These are phyloP conservation scores for Neolamprologus sp. DNA, from an alignment of 2,113 vertebrate species.

Conservation along the genomic window DNA sequence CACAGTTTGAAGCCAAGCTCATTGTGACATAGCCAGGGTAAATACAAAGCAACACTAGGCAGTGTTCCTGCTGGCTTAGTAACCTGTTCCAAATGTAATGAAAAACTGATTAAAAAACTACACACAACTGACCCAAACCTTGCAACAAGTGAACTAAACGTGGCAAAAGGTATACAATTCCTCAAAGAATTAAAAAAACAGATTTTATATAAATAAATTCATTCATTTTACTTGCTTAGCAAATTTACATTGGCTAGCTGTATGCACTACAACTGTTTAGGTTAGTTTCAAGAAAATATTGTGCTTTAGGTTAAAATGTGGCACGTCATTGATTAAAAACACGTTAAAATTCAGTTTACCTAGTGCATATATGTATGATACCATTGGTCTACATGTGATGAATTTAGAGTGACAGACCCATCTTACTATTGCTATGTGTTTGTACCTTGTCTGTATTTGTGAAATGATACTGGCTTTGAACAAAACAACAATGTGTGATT, in stretches of 20 bases:
- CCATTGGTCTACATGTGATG: background rate
- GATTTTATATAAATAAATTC: background rate
- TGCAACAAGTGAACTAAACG: constrained; percentile 12
- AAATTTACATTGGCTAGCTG: background rate
- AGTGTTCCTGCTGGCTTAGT: constrained; percentile 22
- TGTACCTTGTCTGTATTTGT: background rate
- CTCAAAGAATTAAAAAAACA: constrained; percentile 19
- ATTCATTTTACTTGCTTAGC: background rate
- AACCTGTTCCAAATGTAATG: constrained; percentile 32
- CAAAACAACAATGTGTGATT: background rate
- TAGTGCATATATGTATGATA: background rate
- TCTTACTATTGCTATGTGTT: background rate
- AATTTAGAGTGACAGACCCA: background rate
- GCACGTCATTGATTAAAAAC: background rate
- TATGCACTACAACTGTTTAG: background rate
- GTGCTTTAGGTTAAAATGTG: background rate
- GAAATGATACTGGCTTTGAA: background rate
- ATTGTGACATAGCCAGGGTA: constrained; percentile 34
- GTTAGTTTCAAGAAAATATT: background rate
- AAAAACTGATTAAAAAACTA: constrained; percentile 43
- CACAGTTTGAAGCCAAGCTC: constrained; percentile 25
- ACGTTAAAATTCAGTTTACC: background rate
- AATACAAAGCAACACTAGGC: constrained; percentile 42
- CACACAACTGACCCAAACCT: constrained; percentile 28
- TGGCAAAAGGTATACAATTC: background rate